A percentile compares a stretch with the other conserved stretches of the same genome.
These are phyloP conservation scores for Aselliscus stoliczkanus DNA, from an alignment of 2,797 vertebrate species.

Conservation along the genomic window DNA sequence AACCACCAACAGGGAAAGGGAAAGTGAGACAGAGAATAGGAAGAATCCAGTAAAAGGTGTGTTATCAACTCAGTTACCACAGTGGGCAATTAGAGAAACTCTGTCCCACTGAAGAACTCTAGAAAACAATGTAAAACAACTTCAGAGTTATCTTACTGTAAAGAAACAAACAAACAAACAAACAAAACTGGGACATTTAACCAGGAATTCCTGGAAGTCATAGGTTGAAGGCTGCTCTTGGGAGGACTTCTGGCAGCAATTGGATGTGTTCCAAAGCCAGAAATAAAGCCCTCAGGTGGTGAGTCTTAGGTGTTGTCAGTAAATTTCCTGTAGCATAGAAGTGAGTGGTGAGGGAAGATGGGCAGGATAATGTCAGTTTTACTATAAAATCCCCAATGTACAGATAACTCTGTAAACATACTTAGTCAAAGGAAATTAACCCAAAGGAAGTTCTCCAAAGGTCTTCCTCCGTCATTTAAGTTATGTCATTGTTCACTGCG, in stretches of 20 bases:
- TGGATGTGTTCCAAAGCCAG: background rate
- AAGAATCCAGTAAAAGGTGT: background rate
- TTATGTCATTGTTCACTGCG: background rate
- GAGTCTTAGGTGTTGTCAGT: background rate
- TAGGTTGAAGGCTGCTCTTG: background rate
- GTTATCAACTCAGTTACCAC: background rate
- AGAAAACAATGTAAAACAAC: background rate
- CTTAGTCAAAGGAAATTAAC: background rate
- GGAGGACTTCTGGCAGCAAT: background rate
- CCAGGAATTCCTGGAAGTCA: background rate
- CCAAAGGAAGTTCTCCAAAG: background rate
- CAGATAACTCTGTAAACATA: background rate
- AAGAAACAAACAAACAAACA: background rate
- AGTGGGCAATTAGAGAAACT: background rate
- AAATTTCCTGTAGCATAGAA: background rate
- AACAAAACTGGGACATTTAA: background rate
- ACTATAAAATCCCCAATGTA: background rate
- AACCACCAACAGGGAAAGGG: background rate
- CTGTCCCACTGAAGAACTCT: background rate
- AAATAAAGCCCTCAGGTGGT: background rate
- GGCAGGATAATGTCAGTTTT: background rate
- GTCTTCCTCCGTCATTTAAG: background rate
- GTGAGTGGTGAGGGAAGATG: background rate
- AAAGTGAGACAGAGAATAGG: background rate
- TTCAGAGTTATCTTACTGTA: background rate